Evolutionary conservation across 2,888 invertebrate species (phyloP).

Genomic region (Athrips mouffetella): DNA sequence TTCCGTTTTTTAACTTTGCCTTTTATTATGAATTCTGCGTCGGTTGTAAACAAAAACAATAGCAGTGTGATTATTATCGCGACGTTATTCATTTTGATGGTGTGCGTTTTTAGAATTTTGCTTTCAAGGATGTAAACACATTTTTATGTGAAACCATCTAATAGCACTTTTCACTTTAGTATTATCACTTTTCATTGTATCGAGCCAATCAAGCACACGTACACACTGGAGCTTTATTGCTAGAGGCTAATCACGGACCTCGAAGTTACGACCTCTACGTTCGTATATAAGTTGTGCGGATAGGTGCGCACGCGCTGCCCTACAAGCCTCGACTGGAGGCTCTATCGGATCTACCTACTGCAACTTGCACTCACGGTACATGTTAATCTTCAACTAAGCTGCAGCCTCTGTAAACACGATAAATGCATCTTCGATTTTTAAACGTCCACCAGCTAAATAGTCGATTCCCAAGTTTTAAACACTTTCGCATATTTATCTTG

Average conservation of each 20-base stretch:
- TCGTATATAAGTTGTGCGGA: neutral
- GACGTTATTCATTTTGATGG: slow-evolving; percentile 49
- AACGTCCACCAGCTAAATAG: slow-evolving; percentile 6
- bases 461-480: neutral
- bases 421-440: slow-evolving; percentile 23
- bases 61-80: slow-evolving; percentile 35
- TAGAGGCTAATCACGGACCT: neutral
- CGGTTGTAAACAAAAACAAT: slow-evolving; percentile 42
- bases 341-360: slow-evolving; percentile 55
- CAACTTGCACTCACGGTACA: slow-evolving; percentile 63
- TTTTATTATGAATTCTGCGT: slow-evolving; percentile 58
- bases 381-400: slow-evolving; percentile 61
- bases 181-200: slow-evolving; percentile 6
- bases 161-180: neutral
- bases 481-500: neutral
- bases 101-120: slow-evolving; percentile 18
- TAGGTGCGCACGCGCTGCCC: slow-evolving; percentile 59
- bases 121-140: slow-evolving; percentile 16
- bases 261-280: neutral
- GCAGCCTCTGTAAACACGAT: slow-evolving; percentile 53
- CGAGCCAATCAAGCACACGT: neutral
- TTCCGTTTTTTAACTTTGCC: slow-evolving; percentile 69
- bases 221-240: neutral
- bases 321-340: slow-evolving; percentile 68
- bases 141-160: slow-evolving; percentile 3